phyloP scores from a whole-genome alignment of 1,140 invertebrate genomes.

The Macrobrachium rosenbergii region DNA sequence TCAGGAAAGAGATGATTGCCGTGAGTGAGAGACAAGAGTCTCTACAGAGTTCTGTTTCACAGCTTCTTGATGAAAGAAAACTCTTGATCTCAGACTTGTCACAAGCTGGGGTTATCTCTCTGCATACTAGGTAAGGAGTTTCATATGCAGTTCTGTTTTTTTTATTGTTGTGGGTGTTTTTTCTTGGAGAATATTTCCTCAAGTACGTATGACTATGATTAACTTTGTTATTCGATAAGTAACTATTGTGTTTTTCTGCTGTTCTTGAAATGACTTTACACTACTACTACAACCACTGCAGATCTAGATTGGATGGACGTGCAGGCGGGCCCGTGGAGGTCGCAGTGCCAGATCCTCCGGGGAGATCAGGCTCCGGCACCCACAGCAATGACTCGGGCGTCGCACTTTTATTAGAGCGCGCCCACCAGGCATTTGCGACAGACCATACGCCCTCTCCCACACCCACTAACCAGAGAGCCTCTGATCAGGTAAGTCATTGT shows the following conservation, averaged over 20 bases:
- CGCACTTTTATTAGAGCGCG: constrained; percentile 67
- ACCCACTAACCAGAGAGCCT: constrained; percentile 55
- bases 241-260: not conserved
- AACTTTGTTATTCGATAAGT: too few relatives aligned
- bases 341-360: constrained; percentile 14
- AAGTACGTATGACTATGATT: not conserved
- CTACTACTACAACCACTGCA: not conserved
- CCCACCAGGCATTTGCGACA: constrained; percentile 60
- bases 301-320: constrained; percentile 29
- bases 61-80: constrained; percentile 53
- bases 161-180: not conserved
- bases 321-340: not conserved
- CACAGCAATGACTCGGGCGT: constrained; percentile 68
- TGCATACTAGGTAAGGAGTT: constrained; percentile 43
- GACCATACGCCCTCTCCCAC: constrained; percentile 51
- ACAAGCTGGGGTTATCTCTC: constrained; percentile 46
- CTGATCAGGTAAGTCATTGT: constrained; percentile 54
- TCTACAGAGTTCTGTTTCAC: constrained; percentile 40
- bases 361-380: constrained; percentile 64
- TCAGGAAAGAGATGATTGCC: constrained; percentile 55
- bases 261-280: not conserved
- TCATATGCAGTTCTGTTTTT: not conserved
- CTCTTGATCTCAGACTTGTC: constrained; percentile 35
- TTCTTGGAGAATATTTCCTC: not conserved
- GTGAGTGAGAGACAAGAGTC: constrained; percentile 58